Percentiles rank a stretch among this genome's conserved stretches.
Evolutionary conservation across 2,888 invertebrate species (phyloP).

Genomic region (Drosophila imparisetae): DNA sequence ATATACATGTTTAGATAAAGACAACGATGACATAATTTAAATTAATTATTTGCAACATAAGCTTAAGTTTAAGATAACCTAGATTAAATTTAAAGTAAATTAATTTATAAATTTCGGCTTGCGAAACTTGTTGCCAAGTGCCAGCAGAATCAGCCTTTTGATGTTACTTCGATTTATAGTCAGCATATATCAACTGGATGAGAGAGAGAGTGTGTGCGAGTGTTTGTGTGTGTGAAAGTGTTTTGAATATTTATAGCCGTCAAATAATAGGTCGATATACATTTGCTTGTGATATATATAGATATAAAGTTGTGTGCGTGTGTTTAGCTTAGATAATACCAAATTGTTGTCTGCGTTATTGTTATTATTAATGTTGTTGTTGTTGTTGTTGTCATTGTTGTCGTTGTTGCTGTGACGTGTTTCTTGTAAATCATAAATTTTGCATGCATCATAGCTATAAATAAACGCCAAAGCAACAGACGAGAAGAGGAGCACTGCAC

Average conservation of each 20-base stretch:
- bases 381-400: slow-evolving; percentile 26
- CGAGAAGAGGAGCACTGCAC: slow-evolving; percentile 41
- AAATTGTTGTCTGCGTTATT: slow-evolving; percentile 33
- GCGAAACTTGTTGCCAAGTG: slow-evolving; percentile 30
- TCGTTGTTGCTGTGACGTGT: slow-evolving; percentile 52
- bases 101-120: not conserved
- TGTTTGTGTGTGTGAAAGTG: slow-evolving; percentile 18
- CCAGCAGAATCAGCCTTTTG: not conserved
- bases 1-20: not conserved
- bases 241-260: slow-evolving; percentile 43
- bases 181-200: slow-evolving; percentile 13
- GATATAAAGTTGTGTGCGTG: not conserved
- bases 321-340: slow-evolving; percentile 26
- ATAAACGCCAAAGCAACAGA: slow-evolving; percentile 59
- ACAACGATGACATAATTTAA: not conserved
- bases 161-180: not conserved
- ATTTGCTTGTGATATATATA: not conserved
- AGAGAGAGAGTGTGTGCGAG: slow-evolving; percentile 15
- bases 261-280: slow-evolving; percentile 6
- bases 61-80: not conserved
- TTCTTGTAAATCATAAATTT: slow-evolving; percentile 76
- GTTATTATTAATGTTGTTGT: slow-evolving; percentile 32
- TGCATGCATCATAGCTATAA: slow-evolving; percentile 77
- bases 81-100: not conserved
- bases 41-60: not conserved